A percentile compares a stretch with the other conserved stretches of the same genome.
Evolutionary conservation across 2,113 vertebrate genomes (phyloP).

Genomic region (Xiphias gladius): DNA sequence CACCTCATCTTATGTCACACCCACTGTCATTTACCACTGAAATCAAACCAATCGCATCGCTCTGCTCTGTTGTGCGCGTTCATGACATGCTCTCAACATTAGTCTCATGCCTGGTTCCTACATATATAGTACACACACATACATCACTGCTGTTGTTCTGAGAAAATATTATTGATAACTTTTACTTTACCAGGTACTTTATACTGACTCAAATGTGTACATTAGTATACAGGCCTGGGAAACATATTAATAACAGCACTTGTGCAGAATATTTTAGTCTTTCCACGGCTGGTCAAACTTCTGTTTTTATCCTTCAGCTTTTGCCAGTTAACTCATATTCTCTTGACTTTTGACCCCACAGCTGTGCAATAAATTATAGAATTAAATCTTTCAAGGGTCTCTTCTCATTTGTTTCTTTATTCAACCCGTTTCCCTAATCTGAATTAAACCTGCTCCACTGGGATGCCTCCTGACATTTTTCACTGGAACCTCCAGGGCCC

Average conservation of each 20-base stretch:
- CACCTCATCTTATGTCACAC: conserved; percentile 15
- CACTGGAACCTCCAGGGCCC: conserved; percentile 17
- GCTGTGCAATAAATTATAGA: not conserved
- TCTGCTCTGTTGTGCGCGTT: not conserved
- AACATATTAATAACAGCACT: not conserved
- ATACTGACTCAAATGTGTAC: too few species aligned
- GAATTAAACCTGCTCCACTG: conserved; percentile 64
- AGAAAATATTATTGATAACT: too few species aligned
- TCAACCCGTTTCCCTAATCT: conserved; percentile 33
- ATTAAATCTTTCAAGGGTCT: conserved; percentile 3
- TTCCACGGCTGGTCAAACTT: not conserved
- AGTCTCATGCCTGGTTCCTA: not conserved
- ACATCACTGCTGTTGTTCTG: not conserved
- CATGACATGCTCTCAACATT: conserved; percentile 9
- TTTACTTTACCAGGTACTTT: too few species aligned
- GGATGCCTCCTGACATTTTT: conserved; percentile 49
- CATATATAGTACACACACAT: not conserved
- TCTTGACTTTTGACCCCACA: conserved; percentile 14
- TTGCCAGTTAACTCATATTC: not conserved
- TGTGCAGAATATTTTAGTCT: not conserved
- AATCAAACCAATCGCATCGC: conserved; percentile 20
- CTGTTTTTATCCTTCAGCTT: not conserved
- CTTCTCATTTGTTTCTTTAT: not conserved
- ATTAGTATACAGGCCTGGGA: too few species aligned
- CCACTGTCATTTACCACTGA: conserved; percentile 25